Evolutionary conservation across 2,888 invertebrate species (phyloP), one percentile per base, ranked within the genome.

Genomic region (Chesias legatella): DNA sequence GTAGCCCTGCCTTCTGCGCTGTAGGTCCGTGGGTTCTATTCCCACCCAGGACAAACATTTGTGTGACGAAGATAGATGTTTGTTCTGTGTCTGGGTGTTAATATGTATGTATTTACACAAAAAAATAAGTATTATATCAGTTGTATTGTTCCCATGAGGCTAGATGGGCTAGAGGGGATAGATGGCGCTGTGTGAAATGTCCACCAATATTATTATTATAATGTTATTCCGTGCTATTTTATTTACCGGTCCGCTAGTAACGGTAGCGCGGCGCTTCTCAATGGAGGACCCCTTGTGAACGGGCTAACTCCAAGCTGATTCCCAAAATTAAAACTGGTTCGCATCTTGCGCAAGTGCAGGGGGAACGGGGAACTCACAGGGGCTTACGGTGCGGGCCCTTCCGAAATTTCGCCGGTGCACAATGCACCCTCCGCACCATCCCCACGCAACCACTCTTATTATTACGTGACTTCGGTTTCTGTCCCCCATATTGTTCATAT

Each of bases 341-440:
- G 74, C 82, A 80, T 85, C 86, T 86, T 85, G 82, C 85, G 85
- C 86, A 85, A 86, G 79, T 83, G 78, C 79, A 75, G 77, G 84
- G 84, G 85, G 80, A 76, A 67, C 65, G 70, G 78, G 84, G 79
- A 75, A 66, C 67, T 69, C 79, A 82, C 77, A 80, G 81, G 84
- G 84, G 84, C 74, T 78, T 79, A 77, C 54, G 68, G 71, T 66
- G 67, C 76, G 83, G 79, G 73, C 86, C 88, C 86, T 86, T 82
- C 86, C 84, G 74, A 88, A 88, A 74, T 86, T 44, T 86, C 75
- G 82, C 77, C 84, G 84, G 80, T 86, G 86, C 84, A 88, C 88
- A 85, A 85, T 86, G 86, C 88, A 86, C 86, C 86, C 86, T 86
- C 73, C 81, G 77, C 78, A 79, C 78, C 84, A 86, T 86, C 86